Evolutionary conservation across 1,140 invertebrate species (phyloP).

Genomic region (Fopius arisanus): DNA sequence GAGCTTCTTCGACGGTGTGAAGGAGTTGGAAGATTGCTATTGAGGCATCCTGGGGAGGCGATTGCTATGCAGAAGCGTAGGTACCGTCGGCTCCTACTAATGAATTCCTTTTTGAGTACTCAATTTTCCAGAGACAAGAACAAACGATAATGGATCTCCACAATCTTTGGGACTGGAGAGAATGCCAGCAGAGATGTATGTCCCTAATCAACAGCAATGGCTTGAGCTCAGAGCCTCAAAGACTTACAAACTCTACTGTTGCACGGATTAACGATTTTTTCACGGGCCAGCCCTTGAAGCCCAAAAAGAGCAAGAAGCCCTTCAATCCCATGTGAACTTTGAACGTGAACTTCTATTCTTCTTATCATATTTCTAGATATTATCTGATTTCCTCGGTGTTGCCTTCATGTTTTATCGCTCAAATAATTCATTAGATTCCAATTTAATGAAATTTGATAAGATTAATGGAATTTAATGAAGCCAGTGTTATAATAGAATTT

Average conservation of each 20-base stretch:
- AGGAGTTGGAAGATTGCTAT: slow-evolving; percentile 77
- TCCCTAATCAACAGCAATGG: slow-evolving; percentile 88
- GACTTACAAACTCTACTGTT: slow-evolving; percentile 46
- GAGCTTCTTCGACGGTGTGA: slow-evolving; percentile 81
- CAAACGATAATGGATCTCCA: slow-evolving; percentile 45
- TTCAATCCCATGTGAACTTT: background rate
- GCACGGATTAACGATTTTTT: slow-evolving; percentile 38
- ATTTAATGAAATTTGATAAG: too few species aligned
- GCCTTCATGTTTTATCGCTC: too few species aligned
- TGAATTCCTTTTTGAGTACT: too few species aligned
- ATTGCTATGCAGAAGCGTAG: slow-evolving; percentile 72
- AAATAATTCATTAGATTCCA: too few species aligned
- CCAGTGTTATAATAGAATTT: too few species aligned
- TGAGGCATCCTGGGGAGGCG: slow-evolving; percentile 78
- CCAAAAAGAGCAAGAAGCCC: background rate
- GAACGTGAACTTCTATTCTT: background rate
- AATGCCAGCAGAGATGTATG: slow-evolving; percentile 88
- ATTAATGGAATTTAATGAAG: too few species aligned
- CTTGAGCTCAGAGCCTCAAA: slow-evolving; percentile 74
- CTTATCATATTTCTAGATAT: background rate
- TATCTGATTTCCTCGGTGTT: background rate
- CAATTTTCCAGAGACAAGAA: slow-evolving; percentile 47
- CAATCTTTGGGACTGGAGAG: slow-evolving; percentile 58
- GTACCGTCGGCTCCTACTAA: slow-evolving; percentile 21
- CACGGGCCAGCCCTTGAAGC: background rate